Conservation (phyloP, 2,888 invertebrate genomes). For the Acleris laterana region DNA sequence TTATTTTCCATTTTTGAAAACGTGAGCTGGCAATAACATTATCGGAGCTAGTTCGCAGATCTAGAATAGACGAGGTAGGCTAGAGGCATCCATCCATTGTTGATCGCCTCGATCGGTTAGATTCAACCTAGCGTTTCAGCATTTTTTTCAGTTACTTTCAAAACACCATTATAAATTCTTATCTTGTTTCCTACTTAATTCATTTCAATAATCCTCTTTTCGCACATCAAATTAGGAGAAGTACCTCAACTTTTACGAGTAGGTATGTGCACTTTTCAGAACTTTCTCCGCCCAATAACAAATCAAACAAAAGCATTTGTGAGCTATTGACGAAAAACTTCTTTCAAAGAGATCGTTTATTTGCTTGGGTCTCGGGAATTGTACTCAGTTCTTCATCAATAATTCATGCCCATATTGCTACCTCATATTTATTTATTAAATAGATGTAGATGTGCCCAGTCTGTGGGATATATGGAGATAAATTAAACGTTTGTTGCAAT, state of each 20-base stretch:
- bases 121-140: background rate
- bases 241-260: background rate
- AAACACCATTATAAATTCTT: too few species aligned
- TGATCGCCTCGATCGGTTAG: slow-evolving; percentile 7
- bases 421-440: background rate
- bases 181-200: too few species aligned
- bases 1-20: too few species aligned
- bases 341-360: slow-evolving; percentile 20
- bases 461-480: too few species aligned
- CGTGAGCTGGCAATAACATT: too few species aligned
- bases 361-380: slow-evolving; percentile 22
- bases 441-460: too few species aligned
- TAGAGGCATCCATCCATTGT: background rate
- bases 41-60: too few species aligned
- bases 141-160: too few species aligned
- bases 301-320: slow-evolving; percentile 22
- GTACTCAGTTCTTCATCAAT: slow-evolving; percentile 14
- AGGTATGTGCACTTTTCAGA: slow-evolving; percentile 8
- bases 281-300: slow-evolving; percentile 16
- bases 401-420: slow-evolving; percentile 12
- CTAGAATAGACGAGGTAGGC: too few species aligned
- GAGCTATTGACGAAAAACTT: slow-evolving; percentile 21
- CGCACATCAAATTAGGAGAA: too few species aligned
- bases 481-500: too few species aligned
- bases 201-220: too few species aligned